Percentiles rank a stretch among this genome's conserved stretches.
phyloP scores from a whole-genome alignment of 1,140 invertebrate genomes.

The Holcopasites calliopsidis region DNA sequence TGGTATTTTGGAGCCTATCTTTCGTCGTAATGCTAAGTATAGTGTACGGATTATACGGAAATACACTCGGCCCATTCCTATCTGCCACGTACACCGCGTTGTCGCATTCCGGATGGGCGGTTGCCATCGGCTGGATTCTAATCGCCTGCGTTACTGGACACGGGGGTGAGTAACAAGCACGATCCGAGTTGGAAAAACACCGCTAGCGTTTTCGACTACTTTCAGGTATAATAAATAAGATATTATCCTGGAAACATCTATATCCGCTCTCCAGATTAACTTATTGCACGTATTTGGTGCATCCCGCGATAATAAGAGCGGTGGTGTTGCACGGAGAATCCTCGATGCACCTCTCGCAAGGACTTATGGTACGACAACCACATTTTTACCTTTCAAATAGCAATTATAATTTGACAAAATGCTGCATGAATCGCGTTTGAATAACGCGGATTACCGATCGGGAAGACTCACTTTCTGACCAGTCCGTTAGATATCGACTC shows the following conservation, averaged over 20 bases:
- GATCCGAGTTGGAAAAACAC: background rate
- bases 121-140: slow-evolving; percentile 79
- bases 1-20: slow-evolving; percentile 67
- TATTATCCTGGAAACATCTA: slow-evolving; percentile 80
- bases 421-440: background rate
- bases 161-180: slow-evolving; percentile 65
- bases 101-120: slow-evolving; percentile 79
- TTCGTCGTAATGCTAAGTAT: slow-evolving; percentile 66
- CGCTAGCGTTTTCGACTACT: background rate
- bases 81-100: slow-evolving; percentile 80
- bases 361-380: slow-evolving; percentile 69
- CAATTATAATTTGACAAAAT: background rate
- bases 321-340: slow-evolving; percentile 64
- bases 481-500: slow-evolving; percentile 32
- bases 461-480: background rate
- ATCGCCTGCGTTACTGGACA: slow-evolving; percentile 79
- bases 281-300: slow-evolving; percentile 81
- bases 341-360: slow-evolving; percentile 66
- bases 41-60: slow-evolving; percentile 74
- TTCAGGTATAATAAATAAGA: slow-evolving; percentile 78
- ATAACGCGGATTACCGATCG: slow-evolving; percentile 7
- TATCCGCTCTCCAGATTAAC: slow-evolving; percentile 81
- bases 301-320: slow-evolving; percentile 71
- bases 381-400: background rate
- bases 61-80: slow-evolving; percentile 65